Percentiles rank a stretch among this genome's conserved stretches.
Evolutionary conservation across 1,140 invertebrate species (phyloP).

Genomic region (Monomorium pharaonis): DNA sequence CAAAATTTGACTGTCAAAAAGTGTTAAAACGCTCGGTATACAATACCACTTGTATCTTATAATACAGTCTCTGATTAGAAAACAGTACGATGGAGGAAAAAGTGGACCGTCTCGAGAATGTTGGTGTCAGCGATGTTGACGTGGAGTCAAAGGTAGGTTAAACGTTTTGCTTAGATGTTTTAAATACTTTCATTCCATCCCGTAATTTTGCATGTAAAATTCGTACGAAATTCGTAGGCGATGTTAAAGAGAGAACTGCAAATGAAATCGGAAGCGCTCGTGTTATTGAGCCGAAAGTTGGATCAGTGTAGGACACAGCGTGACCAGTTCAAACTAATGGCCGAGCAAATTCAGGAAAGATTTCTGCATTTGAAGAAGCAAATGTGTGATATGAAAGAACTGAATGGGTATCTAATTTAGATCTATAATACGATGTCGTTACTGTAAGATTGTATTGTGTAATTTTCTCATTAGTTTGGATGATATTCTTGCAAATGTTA

Average conservation of each 20-base stretch:
- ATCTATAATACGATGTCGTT: background rate
- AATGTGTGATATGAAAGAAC: conserved; percentile 67
- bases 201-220: background rate
- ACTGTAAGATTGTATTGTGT: background rate
- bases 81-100: conserved; percentile 5
- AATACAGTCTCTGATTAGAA: background rate
- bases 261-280: conserved; percentile 92
- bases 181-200: background rate
- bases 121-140: background rate
- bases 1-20: background rate
- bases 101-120: background rate
- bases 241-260: conserved; percentile 89
- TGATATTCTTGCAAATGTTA: conserved; percentile 55
- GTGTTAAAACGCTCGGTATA: background rate
- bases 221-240: conserved; percentile 42
- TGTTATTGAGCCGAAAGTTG: conserved; percentile 91
- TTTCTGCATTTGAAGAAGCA: conserved; percentile 86
- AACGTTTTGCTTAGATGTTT: background rate
- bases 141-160: conserved; percentile 35
- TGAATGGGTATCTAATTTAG: conserved; percentile 64
- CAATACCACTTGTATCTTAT: background rate
- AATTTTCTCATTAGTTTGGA: conserved; percentile 4
- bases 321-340: conserved; percentile 93
- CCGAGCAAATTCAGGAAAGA: conserved; percentile 91
- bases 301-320: conserved; percentile 92